Evolutionary conservation across 2,113 vertebrate genomes (phyloP).

Genomic region (Gallinago paraguaiae): DNA sequence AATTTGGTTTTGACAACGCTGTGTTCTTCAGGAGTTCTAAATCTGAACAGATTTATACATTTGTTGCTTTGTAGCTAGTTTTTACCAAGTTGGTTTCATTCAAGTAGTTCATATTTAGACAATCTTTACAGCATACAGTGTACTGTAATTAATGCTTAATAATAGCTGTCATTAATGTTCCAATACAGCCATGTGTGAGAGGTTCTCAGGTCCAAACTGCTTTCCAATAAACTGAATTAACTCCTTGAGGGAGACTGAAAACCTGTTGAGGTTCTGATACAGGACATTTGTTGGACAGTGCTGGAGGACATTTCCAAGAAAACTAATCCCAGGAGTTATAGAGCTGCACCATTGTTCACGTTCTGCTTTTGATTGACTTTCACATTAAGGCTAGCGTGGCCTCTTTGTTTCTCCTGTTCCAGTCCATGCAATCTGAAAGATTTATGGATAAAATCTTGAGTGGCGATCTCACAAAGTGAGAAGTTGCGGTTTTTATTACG

Average conservation of each 20-base stretch:
- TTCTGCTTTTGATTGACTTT: background rate
- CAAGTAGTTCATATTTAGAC: background rate
- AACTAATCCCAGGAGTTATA: background rate
- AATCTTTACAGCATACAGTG: background rate
- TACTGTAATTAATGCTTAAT: background rate
- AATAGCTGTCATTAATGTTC: background rate
- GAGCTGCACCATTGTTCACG: background rate
- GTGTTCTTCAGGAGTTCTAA: background rate
- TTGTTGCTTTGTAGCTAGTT: background rate
- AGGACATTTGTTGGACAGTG: background rate
- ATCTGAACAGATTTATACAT: background rate
- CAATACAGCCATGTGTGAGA: background rate
- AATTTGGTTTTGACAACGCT: background rate
- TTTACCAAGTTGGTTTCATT: background rate
- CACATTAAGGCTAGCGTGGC: background rate
- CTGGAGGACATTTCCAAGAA: background rate
- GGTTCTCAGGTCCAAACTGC: background rate
- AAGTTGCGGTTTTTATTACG: background rate
- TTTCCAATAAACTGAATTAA: background rate
- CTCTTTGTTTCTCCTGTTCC: background rate
- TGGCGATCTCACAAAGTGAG: background rate
- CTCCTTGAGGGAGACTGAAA: background rate
- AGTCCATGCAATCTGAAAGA: background rate
- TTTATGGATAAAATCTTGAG: background rate
- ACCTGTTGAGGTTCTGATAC: background rate